Base-by-base conservation (phyloP, 2,797 vertebrate species). In the Cyclura pinguis region DNA sequence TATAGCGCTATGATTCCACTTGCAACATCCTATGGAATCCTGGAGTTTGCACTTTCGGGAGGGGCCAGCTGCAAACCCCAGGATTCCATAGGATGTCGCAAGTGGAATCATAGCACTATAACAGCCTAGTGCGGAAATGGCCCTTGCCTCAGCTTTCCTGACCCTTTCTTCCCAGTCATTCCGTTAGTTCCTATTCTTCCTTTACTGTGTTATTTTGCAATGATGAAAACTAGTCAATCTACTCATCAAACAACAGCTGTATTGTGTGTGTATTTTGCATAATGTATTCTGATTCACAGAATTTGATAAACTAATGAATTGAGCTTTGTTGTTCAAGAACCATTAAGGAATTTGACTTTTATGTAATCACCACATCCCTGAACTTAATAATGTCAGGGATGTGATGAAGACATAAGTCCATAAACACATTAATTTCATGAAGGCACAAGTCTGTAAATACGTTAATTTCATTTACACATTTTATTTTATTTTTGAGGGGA, bases 311-410 rank as follows among this genome's bases (percentile, higher is more conserved):
- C 29, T 50, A 20, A 20, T 67, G 86, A 87, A 87, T 50, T 67
- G 76, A 80, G 42, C 62, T 87, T 50, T 87, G 69, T 78, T 87
- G 57, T 20, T 67, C 74, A 86, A 76, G 12, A 38, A 59, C 55
- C 35, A 52, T 76, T 64, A 62, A 64, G 42, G 86, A 87, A 80
- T 87, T 80, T 52, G 76, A 52, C 86, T 87, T 80, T 62, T 73
- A 32, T 69, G 55, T 52, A 52, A 73, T 7, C 35, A 9, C 62
- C 16, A 27, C 38, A 4, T 32, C 52, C 24, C 22, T 32, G 32
- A 20, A 81, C 32, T 5, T 81, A 57, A 69, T 81, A 57, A 69
- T 84, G 27, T 24, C 42, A 47, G 24, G 47, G 42, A 47, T 85
- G 47, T 16, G 16, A 12, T 52, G 22, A 57, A 74, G 22, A 9